phyloP scores from a whole-genome alignment of 2,888 invertebrate species.

The Ochropleura leucogaster region DNA sequence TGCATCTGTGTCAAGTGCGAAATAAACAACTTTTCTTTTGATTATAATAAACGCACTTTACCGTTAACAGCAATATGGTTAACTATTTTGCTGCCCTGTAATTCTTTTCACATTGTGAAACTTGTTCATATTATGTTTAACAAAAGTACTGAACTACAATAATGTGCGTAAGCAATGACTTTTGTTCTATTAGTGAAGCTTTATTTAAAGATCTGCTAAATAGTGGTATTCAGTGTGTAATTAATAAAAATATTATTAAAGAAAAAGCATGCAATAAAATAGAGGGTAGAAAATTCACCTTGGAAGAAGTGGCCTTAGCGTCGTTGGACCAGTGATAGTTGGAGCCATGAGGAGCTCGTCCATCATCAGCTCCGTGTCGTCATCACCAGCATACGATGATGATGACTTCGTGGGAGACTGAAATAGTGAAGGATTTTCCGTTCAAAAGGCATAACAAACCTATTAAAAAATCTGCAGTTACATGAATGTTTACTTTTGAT shows the following conservation, averaged over 20 bases:
- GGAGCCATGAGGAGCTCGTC: conserved; percentile 95
- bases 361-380: conserved; percentile 95
- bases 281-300: conserved; percentile 83
- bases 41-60: too few relatives aligned
- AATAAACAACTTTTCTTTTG: too few relatives aligned
- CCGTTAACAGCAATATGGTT: too few relatives aligned
- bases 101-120: too few relatives aligned
- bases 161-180: conserved; percentile 12
- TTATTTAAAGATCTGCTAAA: not conserved
- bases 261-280: conserved; percentile 7
- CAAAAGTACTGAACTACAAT: conserved; percentile 2
- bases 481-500: not conserved
- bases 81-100: too few relatives aligned
- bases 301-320: conserved; percentile 93
- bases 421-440: conserved; percentile 73
- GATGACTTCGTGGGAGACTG: conserved; percentile 92
- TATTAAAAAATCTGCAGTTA: conserved; percentile 16
- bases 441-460: conserved; percentile 69
- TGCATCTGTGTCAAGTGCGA: too few relatives aligned
- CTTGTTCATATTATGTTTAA: too few relatives aligned
- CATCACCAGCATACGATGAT: conserved; percentile 93
- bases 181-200: conserved; percentile 1
- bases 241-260: not conserved
- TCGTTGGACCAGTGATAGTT: conserved; percentile 93
- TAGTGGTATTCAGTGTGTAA: not conserved